Conservation (phyloP, 2,797 vertebrate genomes). For the Halcyon smyrnensis region DNA sequence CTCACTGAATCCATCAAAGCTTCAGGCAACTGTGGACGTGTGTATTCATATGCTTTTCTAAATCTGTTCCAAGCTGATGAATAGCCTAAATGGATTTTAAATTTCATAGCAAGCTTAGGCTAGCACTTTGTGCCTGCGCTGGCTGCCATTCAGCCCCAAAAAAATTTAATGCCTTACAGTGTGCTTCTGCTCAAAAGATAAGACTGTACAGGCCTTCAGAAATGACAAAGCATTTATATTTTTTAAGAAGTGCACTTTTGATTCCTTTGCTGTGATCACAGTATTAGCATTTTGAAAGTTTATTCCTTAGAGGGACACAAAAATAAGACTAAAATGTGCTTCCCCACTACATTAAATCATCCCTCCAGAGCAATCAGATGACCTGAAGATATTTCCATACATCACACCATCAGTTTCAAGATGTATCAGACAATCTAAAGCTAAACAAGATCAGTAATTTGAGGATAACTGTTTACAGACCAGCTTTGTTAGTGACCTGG, state of each 20-base stretch:
- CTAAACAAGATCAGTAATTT: not conserved
- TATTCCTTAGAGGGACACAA: not conserved
- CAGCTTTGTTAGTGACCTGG: not conserved
- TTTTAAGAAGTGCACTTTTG: conserved; percentile 13
- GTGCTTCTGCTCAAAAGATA: conserved; percentile 11
- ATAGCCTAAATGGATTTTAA: conserved; percentile 67
- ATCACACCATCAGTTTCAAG: not conserved
- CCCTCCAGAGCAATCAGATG: not conserved
- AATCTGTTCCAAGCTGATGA: conserved; percentile 72
- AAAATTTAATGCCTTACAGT: conserved; percentile 22
- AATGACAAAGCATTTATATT: conserved; percentile 22
- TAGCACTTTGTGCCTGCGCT: conserved; percentile 34
- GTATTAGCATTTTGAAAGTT: not conserved
- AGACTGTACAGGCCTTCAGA: not conserved
- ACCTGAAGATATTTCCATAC: not conserved
- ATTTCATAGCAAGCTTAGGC: conserved; percentile 60
- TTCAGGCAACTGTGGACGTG: conserved; percentile 2
- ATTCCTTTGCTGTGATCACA: not conserved
- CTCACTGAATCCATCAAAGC: conserved; percentile 46
- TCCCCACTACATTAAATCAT: not conserved
- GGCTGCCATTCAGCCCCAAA: conserved; percentile 33
- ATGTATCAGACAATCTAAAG: not conserved
- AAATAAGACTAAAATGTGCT: conserved; percentile 1
- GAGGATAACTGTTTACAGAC: not conserved
- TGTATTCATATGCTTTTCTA: conserved; percentile 59